phyloP scores from a whole-genome alignment of 1,140 invertebrate species.

The Listronotus bonariensis region DNA sequence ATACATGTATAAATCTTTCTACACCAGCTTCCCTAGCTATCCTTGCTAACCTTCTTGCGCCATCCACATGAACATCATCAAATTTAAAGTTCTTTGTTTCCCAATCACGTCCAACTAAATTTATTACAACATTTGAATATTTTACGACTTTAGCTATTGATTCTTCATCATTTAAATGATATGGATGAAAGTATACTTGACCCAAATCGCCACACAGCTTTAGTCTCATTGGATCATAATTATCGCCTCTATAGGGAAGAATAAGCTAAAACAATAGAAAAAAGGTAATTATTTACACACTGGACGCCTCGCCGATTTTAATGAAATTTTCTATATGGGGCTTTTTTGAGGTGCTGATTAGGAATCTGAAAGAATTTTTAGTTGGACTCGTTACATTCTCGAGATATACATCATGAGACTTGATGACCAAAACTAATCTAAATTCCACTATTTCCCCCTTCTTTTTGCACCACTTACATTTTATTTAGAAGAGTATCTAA shows the following conservation, averaged over 20 bases:
- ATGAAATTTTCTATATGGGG: no score
- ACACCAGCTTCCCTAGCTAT: conserved; percentile 77
- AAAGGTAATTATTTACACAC: no score
- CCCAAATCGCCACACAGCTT: conserved; percentile 93
- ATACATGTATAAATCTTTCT: conserved; percentile 84
- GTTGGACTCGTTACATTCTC: no score
- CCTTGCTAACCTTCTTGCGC: conserved; percentile 74
- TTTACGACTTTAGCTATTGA: conserved; percentile 84
- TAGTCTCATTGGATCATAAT: conserved; percentile 74
- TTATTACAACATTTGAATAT: conserved; percentile 98
- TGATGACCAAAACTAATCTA: no score
- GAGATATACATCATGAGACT: no score
- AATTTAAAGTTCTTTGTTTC: conserved; percentile 90
- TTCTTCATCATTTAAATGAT: conserved; percentile 85
- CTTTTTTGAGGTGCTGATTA: no score
- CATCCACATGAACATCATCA: conserved; percentile 79
- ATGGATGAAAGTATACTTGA: conserved; percentile 91
- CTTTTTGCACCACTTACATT: no score
- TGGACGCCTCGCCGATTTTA: no score
- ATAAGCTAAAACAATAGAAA: conserved; percentile 89
- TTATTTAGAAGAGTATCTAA: no score
- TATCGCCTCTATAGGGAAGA: conserved; percentile 88
- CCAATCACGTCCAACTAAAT: conserved; percentile 89
- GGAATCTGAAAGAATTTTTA: no score
- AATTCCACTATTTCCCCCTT: no score